These are phyloP conservation scores for Bimastos eiseni DNA, from an alignment of 2,888 invertebrate species.

Conservation along the genomic window DNA sequence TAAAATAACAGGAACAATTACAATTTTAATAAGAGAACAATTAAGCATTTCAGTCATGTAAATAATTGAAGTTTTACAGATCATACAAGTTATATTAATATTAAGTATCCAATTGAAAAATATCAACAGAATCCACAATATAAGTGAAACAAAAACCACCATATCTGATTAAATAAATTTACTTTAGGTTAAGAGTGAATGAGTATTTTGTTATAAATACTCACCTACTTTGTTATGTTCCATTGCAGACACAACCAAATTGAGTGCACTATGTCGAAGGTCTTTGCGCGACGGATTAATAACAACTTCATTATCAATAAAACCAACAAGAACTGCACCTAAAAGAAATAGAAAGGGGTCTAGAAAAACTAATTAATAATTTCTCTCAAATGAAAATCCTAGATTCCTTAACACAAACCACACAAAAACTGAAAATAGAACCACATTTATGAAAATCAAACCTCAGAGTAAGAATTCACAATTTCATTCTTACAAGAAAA, in stretches of 20 bases:
- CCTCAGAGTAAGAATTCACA: not conserved
- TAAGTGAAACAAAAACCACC: not conserved
- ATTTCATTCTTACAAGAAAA: not conserved
- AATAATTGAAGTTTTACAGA: not conserved
- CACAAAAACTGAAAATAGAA: not conserved
- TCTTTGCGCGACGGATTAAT: slow-evolving; percentile 86
- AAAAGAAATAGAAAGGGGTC: not conserved
- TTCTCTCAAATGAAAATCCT: not conserved
- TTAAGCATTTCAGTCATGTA: not conserved
- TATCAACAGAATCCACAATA: not conserved
- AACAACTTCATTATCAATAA: slow-evolving; percentile 74
- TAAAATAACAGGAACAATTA: not conserved
- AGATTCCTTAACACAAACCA: not conserved
- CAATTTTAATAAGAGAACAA: not conserved
- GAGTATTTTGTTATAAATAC: slow-evolving; percentile 38
- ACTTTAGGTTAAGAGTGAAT: not conserved
- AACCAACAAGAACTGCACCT: slow-evolving; percentile 84
- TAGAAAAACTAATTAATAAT: not conserved
- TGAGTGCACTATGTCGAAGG: slow-evolving; percentile 75
- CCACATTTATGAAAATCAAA: not conserved
- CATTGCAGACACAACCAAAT: slow-evolving; percentile 78
- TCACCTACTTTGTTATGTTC: slow-evolving; percentile 54
- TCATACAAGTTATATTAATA: too few relatives aligned
- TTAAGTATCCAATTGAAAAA: not conserved
- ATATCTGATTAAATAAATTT: not conserved